Evolutionary conservation across 2,113 vertebrate genomes (phyloP).

Genomic region (Verasper variegatus): DNA sequence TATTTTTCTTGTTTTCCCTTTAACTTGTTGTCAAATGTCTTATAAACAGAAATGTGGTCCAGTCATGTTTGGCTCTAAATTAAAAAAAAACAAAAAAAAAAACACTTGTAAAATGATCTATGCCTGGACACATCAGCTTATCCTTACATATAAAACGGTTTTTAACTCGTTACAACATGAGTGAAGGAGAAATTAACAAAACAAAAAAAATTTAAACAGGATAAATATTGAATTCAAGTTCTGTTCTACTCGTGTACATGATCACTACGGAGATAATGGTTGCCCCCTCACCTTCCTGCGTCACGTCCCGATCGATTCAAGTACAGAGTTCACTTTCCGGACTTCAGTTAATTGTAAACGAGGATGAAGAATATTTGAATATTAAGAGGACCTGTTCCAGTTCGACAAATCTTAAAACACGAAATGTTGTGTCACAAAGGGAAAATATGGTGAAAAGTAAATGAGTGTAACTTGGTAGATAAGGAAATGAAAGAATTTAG

Average conservation of each 20-base stretch:
- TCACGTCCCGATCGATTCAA: not conserved
- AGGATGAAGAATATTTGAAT: not conserved
- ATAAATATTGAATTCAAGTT: conserved; percentile 61
- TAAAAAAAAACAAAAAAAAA: conserved; percentile 64
- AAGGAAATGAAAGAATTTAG: not conserved
- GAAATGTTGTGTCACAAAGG: not conserved
- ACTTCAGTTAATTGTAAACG: not conserved
- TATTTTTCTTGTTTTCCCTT: conserved; percentile 68
- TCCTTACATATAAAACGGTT: conserved; percentile 85
- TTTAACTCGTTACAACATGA: conserved; percentile 82
- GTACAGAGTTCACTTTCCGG: too few species aligned
- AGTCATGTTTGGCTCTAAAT: conserved; percentile 55
- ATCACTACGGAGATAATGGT: conserved; percentile 91
- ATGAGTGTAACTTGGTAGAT: too few species aligned
- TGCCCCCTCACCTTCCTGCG: conserved; percentile 87
- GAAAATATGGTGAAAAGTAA: too few species aligned
- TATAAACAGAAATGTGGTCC: conserved; percentile 70
- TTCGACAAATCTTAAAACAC: conserved; percentile 1
- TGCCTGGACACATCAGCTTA: conserved; percentile 62
- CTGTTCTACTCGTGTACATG: conserved; percentile 79
- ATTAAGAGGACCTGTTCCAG: conserved; percentile 1
- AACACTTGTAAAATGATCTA: conserved; percentile 64
- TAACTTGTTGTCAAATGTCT: conserved; percentile 68
- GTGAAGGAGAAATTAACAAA: conserved; percentile 49
- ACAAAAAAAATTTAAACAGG: conserved; percentile 36